phyloP scores from a whole-genome alignment of 2,888 invertebrate genomes.

The Notodonta ziczac region DNA sequence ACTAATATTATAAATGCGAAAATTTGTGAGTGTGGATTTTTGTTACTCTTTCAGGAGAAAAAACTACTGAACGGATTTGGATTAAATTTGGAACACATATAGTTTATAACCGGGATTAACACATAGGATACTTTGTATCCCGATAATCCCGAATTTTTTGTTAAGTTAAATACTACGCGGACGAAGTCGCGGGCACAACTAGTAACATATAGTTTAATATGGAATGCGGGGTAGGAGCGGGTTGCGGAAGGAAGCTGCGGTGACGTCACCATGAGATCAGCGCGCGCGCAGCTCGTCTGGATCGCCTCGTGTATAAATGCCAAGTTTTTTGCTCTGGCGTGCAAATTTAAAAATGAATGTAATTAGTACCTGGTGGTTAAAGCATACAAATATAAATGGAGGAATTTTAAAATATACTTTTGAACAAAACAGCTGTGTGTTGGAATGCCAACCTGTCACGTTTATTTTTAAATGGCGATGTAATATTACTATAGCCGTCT shows the following conservation, averaged over 20 bases:
- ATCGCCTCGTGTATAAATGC: constrained; percentile 28
- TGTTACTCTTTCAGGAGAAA: too few species aligned
- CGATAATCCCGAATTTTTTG: too few species aligned
- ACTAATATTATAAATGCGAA: too few species aligned
- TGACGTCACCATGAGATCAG: constrained; percentile 69
- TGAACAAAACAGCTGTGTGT: constrained; percentile 18
- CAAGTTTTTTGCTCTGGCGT: constrained; percentile 25
- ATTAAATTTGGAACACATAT: too few species aligned
- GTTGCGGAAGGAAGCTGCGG: constrained; percentile 59
- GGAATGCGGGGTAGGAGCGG: constrained; percentile 17
- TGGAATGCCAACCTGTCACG: constrained; percentile 13
- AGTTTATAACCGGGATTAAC: too few species aligned
- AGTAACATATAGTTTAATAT: constrained; percentile 11
- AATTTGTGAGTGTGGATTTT: too few species aligned
- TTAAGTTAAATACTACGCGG: too few species aligned
- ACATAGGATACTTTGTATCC: too few species aligned
- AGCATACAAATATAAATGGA: neutral
- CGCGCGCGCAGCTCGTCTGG: constrained; percentile 46
- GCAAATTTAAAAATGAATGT: constrained; percentile 15
- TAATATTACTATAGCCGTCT: neutral
- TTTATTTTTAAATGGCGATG: constrained; percentile 10
- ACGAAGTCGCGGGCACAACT: too few species aligned
- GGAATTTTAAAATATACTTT: constrained; percentile 14
- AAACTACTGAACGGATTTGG: too few species aligned
- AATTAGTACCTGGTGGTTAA: constrained; percentile 10